Percentiles rank a stretch among this genome's conserved stretches.
phyloP scores from a whole-genome alignment of 2,113 vertebrate genomes.

The Apodemus sylvaticus region DNA sequence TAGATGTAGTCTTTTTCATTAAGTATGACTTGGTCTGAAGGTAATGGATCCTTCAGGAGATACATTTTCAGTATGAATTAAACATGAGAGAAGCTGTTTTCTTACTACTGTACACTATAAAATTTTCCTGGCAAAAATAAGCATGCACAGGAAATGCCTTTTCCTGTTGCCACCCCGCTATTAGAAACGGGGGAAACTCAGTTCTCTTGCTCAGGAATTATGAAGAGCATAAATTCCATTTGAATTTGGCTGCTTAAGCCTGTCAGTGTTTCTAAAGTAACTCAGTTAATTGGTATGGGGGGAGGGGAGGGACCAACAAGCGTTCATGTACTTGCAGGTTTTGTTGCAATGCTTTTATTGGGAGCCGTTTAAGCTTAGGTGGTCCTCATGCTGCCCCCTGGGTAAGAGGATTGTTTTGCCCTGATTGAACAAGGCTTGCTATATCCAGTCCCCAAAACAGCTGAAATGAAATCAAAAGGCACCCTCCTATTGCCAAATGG shows the following conservation, averaged over 20 bases:
- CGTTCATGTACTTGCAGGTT: neutral
- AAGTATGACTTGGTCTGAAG: neutral
- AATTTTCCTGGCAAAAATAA: conserved; percentile 27
- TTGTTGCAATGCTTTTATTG: neutral
- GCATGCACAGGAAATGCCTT: conserved; percentile 3
- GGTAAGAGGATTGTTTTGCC: neutral
- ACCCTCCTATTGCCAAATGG: neutral
- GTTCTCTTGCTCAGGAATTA: neutral
- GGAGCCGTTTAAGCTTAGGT: neutral
- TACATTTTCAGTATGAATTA: conserved; percentile 10
- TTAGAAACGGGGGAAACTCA: neutral
- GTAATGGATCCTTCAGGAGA: neutral
- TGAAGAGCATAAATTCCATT: neutral
- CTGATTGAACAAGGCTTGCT: neutral
- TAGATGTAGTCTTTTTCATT: neutral
- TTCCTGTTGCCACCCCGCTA: neutral
- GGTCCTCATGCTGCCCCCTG: too few species aligned
- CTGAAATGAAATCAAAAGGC: neutral
- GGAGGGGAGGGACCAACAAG: neutral
- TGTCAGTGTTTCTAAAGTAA: neutral
- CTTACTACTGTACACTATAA: conserved; percentile 40
- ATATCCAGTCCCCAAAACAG: neutral
- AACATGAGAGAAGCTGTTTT: neutral
- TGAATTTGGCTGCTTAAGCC: neutral
- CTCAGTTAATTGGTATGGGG: neutral